These are phyloP conservation scores for Aplysina aerophoba DNA, from an alignment of 37 sponge, comb jelly and placozoan genomes.

Conservation along the genomic window DNA sequence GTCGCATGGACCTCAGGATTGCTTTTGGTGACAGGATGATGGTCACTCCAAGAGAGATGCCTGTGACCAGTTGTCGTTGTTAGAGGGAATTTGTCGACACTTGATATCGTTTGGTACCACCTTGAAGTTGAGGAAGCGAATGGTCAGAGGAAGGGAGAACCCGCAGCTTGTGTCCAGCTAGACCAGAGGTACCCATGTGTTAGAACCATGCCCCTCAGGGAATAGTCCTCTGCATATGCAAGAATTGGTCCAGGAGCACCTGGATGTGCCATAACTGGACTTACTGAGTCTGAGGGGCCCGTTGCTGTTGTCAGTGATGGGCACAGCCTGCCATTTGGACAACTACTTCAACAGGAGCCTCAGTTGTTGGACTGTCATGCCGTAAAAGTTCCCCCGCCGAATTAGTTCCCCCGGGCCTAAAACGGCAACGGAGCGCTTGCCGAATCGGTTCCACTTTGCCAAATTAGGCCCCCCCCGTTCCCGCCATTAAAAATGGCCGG, in stretches of 20 bases:
- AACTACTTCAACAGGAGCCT: neutral
- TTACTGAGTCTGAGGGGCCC: neutral
- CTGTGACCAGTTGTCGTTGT: constrained; percentile 41
- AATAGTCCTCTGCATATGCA: too few species aligned
- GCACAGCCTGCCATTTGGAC: neutral
- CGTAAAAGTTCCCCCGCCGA: too few species aligned
- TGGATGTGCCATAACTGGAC: neutral
- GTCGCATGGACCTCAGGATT: constrained; percentile 40
- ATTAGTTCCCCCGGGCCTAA: too few species aligned
- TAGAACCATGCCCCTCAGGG: too few species aligned
- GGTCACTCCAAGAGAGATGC: constrained; percentile 53
- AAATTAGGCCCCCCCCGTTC: too few species aligned
- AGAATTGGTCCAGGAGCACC: neutral
- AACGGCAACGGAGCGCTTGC: too few species aligned
- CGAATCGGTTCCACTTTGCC: too few species aligned
- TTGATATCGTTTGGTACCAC: constrained; percentile 53
- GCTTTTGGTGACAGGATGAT: constrained; percentile 37
- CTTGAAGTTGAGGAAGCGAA: constrained; percentile 38
- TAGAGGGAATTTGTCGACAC: constrained; percentile 60
- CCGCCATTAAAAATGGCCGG: too few species aligned
- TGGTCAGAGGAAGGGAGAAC: neutral
- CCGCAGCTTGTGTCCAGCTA: too few species aligned
- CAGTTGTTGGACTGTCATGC: constrained; percentile 4
- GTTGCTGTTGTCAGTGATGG: neutral
- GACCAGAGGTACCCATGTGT: too few species aligned